Evolutionary conservation across 2,113 vertebrate genomes (phyloP).

Genomic region (Tragelaphus imberbis): DNA sequence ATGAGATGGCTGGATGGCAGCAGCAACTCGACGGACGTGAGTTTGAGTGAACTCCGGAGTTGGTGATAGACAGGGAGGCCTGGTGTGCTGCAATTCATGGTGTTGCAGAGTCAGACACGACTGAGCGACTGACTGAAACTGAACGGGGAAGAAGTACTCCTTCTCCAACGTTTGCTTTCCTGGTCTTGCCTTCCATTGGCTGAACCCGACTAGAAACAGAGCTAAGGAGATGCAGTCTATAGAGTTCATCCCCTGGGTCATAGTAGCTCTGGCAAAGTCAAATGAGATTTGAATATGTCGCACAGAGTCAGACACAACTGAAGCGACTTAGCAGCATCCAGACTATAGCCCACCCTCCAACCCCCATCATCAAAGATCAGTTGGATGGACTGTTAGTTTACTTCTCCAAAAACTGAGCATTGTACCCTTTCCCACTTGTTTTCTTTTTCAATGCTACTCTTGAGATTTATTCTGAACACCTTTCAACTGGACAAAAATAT

Average conservation of each 20-base stretch:
- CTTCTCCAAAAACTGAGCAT: neutral
- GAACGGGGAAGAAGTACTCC: neutral
- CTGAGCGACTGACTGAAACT: too few relatives aligned
- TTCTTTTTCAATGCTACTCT: neutral
- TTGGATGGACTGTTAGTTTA: neutral
- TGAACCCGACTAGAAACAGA: neutral
- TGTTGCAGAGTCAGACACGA: too few relatives aligned
- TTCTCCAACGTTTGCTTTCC: neutral
- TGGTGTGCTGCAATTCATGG: accelerated
- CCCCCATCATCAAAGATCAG: neutral
- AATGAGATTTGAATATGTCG: neutral
- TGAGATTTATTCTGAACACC: constrained; percentile 4
- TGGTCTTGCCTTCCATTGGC: neutral
- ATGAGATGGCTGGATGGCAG: too few relatives aligned
- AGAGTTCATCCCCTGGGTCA: neutral
- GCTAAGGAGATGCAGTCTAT: accelerated
- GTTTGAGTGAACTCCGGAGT: too few relatives aligned
- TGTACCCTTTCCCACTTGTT: neutral
- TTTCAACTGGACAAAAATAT: neutral
- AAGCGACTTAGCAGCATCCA: neutral
- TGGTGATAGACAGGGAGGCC: too few relatives aligned
- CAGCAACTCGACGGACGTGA: accelerated
- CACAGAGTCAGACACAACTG: too few relatives aligned
- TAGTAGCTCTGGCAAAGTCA: neutral
- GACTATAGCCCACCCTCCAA: neutral